Base-by-base conservation (phyloP, 2,113 vertebrate genomes). In the Hippocampus abdominalis region DNA sequence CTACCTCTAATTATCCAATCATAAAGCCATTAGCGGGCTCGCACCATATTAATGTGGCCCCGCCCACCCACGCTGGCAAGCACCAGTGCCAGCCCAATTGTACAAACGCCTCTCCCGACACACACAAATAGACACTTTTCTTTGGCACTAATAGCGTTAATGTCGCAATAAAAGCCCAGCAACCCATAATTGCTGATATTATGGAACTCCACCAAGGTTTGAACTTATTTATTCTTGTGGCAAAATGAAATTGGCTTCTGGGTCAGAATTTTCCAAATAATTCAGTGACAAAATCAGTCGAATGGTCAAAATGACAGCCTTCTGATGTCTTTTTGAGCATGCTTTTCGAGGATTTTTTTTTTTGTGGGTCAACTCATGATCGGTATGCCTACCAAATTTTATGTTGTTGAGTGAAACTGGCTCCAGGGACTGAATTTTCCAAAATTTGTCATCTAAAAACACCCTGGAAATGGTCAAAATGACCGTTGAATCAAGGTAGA, bases 1-100 rank as follows among this genome's bases (percentile, higher is more conserved):
- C 88, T 91, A 91, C 89, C 87, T 86, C 89, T 92, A 92, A 93
- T 93, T 90, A 92, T 92, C 90, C 91, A 91, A 92, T 93, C 90
- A 90, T 91, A 89, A 90, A 92, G 84, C 90, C 91, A 93, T 92
- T 92, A 92, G 88, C 91, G 86, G 89, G 77, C 90, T 92, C 85
- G 87, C 92, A 92, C 91, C 91, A 89, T 90, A 90, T 91, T 92
- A 92, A 92, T 87, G 86, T 89, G 86, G 84, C 78, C 77, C 89
- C 81, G 78, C 86, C 88, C 79, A 82, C 82, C 83, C 70, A 76
- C 83, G 87, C 80, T 46, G 25, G 25, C 27, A 8, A 20, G 42
- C 25, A 8, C 42, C n/a, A 25, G 25, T 32, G 27, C 57, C 57
- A 32, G 27, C 57, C 57, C 57, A 53, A n/a, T 27, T 53, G 18